Conservation (phyloP, 2,888 invertebrate species). For the Drosophila neotestacea region DNA sequence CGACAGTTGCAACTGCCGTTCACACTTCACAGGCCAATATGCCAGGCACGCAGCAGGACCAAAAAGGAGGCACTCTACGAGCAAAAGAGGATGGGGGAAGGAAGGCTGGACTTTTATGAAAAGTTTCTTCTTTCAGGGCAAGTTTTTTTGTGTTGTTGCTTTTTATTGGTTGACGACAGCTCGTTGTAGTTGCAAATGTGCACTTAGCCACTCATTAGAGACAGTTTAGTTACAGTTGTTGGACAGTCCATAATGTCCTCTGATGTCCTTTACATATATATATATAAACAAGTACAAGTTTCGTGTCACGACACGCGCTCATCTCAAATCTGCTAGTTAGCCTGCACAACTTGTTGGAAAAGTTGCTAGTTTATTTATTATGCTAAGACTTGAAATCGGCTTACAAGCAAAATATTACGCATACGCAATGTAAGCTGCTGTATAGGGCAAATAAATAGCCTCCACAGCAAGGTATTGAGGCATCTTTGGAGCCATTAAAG, state of each 20-base stretch:
- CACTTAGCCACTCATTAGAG: slow-evolving; percentile 74
- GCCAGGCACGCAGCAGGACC: slow-evolving; percentile 59
- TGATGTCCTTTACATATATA: neutral
- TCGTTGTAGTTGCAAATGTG: slow-evolving; percentile 64
- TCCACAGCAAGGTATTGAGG: slow-evolving; percentile 52
- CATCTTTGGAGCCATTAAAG: slow-evolving; percentile 64
- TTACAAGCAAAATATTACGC: slow-evolving; percentile 56
- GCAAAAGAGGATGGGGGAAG: neutral
- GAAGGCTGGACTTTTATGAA: slow-evolving; percentile 55
- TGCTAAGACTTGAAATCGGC: slow-evolving; percentile 46
- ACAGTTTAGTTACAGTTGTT: slow-evolving; percentile 47
- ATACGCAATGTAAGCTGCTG: slow-evolving; percentile 43
- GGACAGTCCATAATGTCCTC: neutral
- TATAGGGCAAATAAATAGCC: slow-evolving; percentile 59
- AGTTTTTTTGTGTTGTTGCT: slow-evolving; percentile 47
- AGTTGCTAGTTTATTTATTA: slow-evolving; percentile 4
- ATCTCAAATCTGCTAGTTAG: neutral
- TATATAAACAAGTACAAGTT: neutral
- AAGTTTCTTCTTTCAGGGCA: slow-evolving; percentile 48
- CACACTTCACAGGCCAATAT: slow-evolving; percentile 76
- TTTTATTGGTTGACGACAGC: slow-evolving; percentile 63
- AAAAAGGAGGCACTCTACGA: neutral
- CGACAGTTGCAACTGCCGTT: slow-evolving; percentile 73
- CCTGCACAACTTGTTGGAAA: neutral
- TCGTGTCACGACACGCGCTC: slow-evolving; percentile 5